These are phyloP conservation scores for Drosophila histrio DNA, from an alignment of 2,888 invertebrate genomes.

Conservation along the genomic window DNA sequence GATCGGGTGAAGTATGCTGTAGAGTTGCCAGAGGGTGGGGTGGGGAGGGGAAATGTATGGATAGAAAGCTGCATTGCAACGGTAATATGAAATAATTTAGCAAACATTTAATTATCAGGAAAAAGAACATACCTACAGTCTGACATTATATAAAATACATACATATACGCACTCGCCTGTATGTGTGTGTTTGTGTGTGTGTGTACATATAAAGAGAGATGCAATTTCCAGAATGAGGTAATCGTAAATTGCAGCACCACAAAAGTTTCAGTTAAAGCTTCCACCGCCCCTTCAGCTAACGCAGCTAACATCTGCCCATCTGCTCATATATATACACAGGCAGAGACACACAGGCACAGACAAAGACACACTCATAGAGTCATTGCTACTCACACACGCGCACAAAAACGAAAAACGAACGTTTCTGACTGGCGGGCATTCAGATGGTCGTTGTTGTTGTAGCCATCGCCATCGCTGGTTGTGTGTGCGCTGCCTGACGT, in stretches of 20 bases:
- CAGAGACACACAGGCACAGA: slow-evolving; percentile 17
- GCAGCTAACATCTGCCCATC: slow-evolving; percentile 42
- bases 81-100: slow-evolving; percentile 49
- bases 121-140: slow-evolving; percentile 30
- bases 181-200: slow-evolving; percentile 3
- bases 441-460: slow-evolving; percentile 50
- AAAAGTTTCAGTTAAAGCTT: slow-evolving; percentile 13
- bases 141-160: slow-evolving; percentile 13
- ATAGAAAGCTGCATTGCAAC: slow-evolving; percentile 14
- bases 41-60: not conserved
- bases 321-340: slow-evolving; percentile 7
- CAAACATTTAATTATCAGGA: slow-evolving; percentile 70
- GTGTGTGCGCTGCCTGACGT: slow-evolving; percentile 67
- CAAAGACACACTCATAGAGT: slow-evolving; percentile 8
- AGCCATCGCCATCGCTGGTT: slow-evolving; percentile 64
- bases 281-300: slow-evolving; percentile 2
- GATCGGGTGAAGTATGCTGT: not conserved
- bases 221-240: slow-evolving; percentile 71
- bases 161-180: not conserved
- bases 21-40: not conserved
- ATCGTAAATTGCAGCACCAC: slow-evolving; percentile 59
- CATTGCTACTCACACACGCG: slow-evolving; percentile 52
- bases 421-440: slow-evolving; percentile 83
- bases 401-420: slow-evolving; percentile 66
- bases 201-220: slow-evolving; percentile 43